Conservation (phyloP, 2,888 invertebrate genomes). For the Pristionchus maxplancki region DNA sequence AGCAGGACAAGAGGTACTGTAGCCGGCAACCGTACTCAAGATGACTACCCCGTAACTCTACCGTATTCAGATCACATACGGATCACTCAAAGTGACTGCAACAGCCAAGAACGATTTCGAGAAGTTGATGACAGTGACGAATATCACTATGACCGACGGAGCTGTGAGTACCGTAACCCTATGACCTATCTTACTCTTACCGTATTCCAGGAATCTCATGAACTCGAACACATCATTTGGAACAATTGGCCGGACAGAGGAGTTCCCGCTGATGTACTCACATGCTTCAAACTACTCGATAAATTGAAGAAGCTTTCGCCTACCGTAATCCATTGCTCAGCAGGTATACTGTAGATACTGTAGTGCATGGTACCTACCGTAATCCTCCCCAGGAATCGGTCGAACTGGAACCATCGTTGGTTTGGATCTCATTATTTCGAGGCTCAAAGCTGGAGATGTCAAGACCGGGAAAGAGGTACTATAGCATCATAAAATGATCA, state of each 20-base stretch:
- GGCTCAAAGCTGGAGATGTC: neutral
- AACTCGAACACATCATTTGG: slow-evolving; percentile 50
- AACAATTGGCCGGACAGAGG: slow-evolving; percentile 53
- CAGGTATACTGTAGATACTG: slow-evolving; percentile 40
- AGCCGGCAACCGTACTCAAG: too few relatives aligned
- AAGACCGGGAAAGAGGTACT: slow-evolving; percentile 42
- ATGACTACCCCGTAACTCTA: neutral
- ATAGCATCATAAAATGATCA: neutral
- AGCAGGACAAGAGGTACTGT: slow-evolving; percentile 47
- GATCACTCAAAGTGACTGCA: slow-evolving; percentile 62
- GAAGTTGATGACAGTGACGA: slow-evolving; percentile 58
- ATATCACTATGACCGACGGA: slow-evolving; percentile 58
- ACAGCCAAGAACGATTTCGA: slow-evolving; percentile 61
- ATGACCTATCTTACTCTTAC: neutral
- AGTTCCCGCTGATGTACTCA: neutral
- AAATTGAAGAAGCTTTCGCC: slow-evolving; percentile 41
- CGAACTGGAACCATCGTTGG: slow-evolving; percentile 51
- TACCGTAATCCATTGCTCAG: slow-evolving; percentile 52
- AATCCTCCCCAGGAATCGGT: slow-evolving; percentile 47
- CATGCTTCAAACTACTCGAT: slow-evolving; percentile 48
- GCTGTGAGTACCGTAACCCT: slow-evolving; percentile 11
- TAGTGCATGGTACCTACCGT: neutral
- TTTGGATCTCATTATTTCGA: neutral
- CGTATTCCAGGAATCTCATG: slow-evolving; percentile 33
- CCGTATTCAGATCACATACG: slow-evolving; percentile 52